Evolutionary conservation across 2,797 vertebrate genomes (phyloP).

Genomic region (Ibycter americanus): DNA sequence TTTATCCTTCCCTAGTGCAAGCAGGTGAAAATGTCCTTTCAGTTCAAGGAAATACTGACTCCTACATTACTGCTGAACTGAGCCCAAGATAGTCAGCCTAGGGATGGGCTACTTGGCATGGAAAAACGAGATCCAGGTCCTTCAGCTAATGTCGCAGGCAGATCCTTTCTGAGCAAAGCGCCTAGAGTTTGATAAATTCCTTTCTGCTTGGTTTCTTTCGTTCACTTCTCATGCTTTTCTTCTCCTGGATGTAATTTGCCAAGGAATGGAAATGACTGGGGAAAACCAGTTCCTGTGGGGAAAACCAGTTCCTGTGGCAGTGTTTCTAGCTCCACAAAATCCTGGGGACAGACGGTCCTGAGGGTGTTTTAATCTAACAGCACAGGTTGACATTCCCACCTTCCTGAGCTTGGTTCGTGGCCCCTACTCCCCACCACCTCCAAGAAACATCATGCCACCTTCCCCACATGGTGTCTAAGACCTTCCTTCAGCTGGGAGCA

Average conservation of each 20-base stretch:
- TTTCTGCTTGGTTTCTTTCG: conserved; percentile 12
- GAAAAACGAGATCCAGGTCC: background rate
- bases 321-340: background rate
- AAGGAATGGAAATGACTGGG: background rate
- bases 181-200: conserved; percentile 19
- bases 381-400: background rate
- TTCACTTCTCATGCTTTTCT: conserved; percentile 7
- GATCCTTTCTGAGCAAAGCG: background rate
- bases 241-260: background rate
- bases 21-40: conserved; percentile 53
- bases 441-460: background rate
- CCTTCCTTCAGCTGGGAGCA: background rate
- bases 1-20: background rate
- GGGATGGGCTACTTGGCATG: conserved; percentile 13
- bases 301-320: background rate
- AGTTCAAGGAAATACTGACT: conserved; percentile 37
- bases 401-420: background rate
- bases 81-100: background rate
- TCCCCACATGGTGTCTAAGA: background rate
- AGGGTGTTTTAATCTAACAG: background rate
- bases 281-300: background rate
- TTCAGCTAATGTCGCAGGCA: background rate
- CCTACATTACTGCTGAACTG: background rate
- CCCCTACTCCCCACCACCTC: background rate
- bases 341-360: background rate